A percentile compares a stretch with the other conserved stretches of the same genome.
phyloP scores from a whole-genome alignment of 1,140 invertebrate genomes.

The Lasioglossum baleicum region DNA sequence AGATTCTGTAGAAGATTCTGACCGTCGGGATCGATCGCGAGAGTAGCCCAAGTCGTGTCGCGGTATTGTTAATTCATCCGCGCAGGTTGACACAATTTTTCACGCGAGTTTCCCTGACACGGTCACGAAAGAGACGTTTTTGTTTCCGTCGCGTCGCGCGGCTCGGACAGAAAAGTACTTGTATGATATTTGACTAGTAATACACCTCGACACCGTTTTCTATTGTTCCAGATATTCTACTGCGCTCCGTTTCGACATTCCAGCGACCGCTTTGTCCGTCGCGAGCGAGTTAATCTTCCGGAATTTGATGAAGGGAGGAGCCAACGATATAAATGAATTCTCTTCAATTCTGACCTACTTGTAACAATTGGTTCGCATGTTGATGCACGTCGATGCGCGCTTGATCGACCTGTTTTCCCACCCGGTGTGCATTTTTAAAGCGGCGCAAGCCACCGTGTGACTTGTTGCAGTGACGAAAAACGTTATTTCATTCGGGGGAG shows the following conservation, averaged over 20 bases:
- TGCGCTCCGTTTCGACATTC: neutral
- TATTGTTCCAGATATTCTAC: conserved; percentile 7
- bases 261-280: neutral
- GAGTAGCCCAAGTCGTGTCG: neutral
- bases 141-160: neutral
- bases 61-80: neutral
- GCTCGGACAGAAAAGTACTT: neutral
- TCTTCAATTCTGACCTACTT: conserved; percentile 13
- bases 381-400: neutral
- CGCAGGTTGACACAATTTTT: neutral
- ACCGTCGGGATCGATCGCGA: neutral
- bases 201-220: neutral
- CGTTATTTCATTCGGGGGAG: neutral
- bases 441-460: neutral
- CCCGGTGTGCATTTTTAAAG: neutral
- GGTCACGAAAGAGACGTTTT: neutral
- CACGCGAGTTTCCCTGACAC: no score
- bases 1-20: no score
- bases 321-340: conserved; percentile 9
- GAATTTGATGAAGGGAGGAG: conserved; percentile 4
- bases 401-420: conserved; percentile 6
- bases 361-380: conserved; percentile 18
- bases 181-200: conserved; percentile 7
- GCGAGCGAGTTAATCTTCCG: conserved; percentile 24
- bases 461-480: neutral